A percentile compares a stretch with the other conserved stretches of the same genome.
These are phyloP conservation scores for Rhinogobius similis DNA, from an alignment of 2,113 vertebrate species.

Conservation along the genomic window DNA sequence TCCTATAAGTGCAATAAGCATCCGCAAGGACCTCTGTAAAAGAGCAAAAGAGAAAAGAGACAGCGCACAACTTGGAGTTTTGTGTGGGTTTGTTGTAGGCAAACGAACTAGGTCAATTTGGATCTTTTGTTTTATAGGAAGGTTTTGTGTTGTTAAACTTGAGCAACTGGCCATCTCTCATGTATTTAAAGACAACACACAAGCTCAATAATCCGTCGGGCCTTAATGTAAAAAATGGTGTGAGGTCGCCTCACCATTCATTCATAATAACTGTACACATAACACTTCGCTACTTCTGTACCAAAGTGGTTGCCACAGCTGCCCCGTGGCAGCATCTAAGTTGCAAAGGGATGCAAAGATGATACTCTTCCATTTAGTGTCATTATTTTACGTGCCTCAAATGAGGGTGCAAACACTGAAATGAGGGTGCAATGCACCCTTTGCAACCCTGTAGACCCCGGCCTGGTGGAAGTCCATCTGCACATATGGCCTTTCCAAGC, in stretches of 20 bases:
- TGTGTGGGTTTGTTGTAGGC: background rate
- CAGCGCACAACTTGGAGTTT: background rate
- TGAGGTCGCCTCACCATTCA: too few species aligned
- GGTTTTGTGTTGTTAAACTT: background rate
- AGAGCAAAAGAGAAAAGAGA: conserved; percentile 19
- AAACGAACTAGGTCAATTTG: background rate
- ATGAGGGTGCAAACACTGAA: too few species aligned
- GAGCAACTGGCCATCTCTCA: background rate
- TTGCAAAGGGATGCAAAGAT: too few species aligned
- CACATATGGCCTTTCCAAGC: background rate
- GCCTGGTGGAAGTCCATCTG: background rate
- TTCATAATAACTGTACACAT: too few species aligned
- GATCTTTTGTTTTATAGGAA: background rate
- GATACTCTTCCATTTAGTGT: too few species aligned
- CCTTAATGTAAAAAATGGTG: too few species aligned
- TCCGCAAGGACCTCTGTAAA: conserved; percentile 44
- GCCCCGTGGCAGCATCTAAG: too few species aligned
- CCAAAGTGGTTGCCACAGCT: too few species aligned
- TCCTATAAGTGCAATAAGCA: background rate
- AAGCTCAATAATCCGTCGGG: too few species aligned
- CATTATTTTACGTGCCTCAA: too few species aligned
- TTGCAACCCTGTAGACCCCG: background rate
- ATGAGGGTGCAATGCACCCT: background rate
- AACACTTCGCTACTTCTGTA: background rate
- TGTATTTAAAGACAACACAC: background rate